Conservation (phyloP, 2,888 invertebrate species). For the Masnerella sp. region DNA sequence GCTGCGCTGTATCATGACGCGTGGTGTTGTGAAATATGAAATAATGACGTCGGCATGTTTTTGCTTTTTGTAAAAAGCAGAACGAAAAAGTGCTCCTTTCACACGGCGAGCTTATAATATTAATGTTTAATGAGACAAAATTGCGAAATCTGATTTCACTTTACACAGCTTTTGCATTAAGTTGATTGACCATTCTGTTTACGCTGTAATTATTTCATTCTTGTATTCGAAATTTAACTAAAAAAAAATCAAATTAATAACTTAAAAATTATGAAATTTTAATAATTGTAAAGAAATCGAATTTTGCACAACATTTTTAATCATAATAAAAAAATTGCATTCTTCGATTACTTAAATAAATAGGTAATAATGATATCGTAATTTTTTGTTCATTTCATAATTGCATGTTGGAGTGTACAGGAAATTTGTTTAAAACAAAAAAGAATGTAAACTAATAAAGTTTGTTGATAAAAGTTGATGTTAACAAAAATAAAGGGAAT, state of each 20-base stretch:
- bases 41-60: background rate
- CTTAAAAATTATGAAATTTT: too few species aligned
- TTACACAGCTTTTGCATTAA: background rate
- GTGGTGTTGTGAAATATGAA: constrained; percentile 13
- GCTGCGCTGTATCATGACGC: constrained; percentile 22
- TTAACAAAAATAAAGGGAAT: background rate
- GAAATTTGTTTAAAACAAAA: background rate
- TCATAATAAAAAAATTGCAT: too few species aligned
- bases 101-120: too few species aligned
- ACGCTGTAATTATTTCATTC: background rate
- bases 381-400: too few species aligned
- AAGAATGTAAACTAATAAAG: background rate
- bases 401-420: too few species aligned
- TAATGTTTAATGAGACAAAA: background rate
- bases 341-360: too few species aligned
- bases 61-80: background rate
- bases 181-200: background rate
- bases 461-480: too few species aligned
- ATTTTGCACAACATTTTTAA: too few species aligned
- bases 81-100: too few species aligned
- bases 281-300: too few species aligned
- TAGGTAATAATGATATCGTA: too few species aligned
- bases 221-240: too few species aligned
- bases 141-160: background rate
- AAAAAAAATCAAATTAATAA: background rate